Evolutionary conservation across 2,888 invertebrate species (phyloP).

Genomic region (Sympetrum striolatum): DNA sequence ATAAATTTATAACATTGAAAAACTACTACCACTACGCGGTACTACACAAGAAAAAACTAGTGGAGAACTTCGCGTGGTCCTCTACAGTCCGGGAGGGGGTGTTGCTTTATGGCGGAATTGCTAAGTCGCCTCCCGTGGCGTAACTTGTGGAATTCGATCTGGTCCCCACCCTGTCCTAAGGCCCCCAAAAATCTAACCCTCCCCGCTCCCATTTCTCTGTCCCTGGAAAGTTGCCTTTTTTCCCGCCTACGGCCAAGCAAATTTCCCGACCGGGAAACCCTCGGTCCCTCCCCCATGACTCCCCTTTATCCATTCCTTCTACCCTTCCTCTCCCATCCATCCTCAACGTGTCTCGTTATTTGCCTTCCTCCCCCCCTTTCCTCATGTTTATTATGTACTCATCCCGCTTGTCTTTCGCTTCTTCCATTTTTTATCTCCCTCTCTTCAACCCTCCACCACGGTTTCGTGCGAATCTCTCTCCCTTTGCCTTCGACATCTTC

Average conservation of each 20-base stretch:
- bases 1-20: no score
- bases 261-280: background rate
- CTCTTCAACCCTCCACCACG: background rate
- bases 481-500: no score
- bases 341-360: no score
- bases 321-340: background rate
- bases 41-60: no score
- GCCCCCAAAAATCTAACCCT: background rate
- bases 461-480: background rate
- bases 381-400: background rate
- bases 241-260: background rate
- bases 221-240: background rate
- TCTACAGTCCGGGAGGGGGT: background rate
- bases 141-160: slow-evolving; percentile 29
- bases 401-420: background rate
- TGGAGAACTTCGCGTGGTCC: no score
- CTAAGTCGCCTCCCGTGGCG: background rate
- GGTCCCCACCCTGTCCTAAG: background rate
- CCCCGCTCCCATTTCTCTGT: background rate
- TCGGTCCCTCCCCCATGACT: background rate
- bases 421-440: background rate
- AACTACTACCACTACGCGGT: no score
- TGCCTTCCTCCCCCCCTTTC: background rate
- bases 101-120: background rate
- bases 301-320: background rate